Base-by-base conservation (phyloP, 2,888 invertebrate species). In the Ormia ochracea region DNA sequence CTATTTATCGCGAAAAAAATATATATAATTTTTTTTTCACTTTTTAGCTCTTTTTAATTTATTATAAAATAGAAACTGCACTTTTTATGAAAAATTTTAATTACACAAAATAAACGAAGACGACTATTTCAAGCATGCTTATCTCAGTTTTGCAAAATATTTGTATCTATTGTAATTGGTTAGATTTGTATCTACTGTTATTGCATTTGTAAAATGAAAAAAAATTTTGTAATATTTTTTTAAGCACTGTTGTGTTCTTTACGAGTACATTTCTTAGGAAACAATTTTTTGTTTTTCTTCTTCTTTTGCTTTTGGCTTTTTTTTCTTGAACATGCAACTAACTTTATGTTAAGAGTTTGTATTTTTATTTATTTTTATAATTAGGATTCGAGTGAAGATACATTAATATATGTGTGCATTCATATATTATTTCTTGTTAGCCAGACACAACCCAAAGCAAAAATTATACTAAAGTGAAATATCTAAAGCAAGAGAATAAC, bases 371-470 rank as follows among this genome's bases (percentile, higher is more conserved):
- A 48, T 50, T 70, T 12, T 59, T 19, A 5, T 61, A 33, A 12
- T 76, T 74, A 61, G 69, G 66, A 79, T 59, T 66, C 38, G 23
- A 59, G 52, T 72, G 38, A 33, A 78, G 68, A 69, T 80, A 72
- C 76, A 72, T 78, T 56, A 73, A 78, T n/a, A n/a, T n/a, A n/a
- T n/a, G n/a, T n/a, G n/a, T n/a, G n/a, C n/a, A n/a, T n/a, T n/a
- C n/a, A n/a, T n/a, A n/a, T n/a, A 73, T 81, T 56, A 76, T 56
- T 56, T 76, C 83, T 81, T 84, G 69, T 82, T 82, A 74, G 82
- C 81, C 84, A 86, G 85, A 82, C 85, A 86, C 88, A 86, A 87
- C 84, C 86, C 86, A 87, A 87, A 86, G 86, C 88, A 85, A 86
- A 87, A 87, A 84, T 84, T 85, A 85, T 86, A 87, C 87, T 87